Conservation (phyloP, 2,797 vertebrate species). For the Hoplostethus mediterraneus region DNA sequence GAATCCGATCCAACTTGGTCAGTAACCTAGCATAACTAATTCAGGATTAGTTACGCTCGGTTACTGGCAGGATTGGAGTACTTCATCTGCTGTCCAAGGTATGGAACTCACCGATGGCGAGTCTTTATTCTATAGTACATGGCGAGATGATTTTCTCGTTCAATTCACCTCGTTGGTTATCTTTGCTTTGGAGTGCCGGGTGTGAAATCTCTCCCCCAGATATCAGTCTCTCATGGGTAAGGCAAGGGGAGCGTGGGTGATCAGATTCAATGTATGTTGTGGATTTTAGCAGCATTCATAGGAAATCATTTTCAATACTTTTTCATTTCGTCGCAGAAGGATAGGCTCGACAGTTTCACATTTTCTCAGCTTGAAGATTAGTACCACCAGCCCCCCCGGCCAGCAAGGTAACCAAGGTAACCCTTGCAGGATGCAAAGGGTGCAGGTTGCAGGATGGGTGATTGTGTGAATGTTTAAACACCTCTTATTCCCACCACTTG, state of each 20-base stretch:
- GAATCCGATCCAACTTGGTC: slow-evolving; percentile 60
- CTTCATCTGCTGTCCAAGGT: slow-evolving; percentile 19
- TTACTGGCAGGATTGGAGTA: slow-evolving; percentile 24
- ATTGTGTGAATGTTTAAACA: slow-evolving; percentile 22
- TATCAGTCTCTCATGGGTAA: background rate
- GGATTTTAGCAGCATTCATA: slow-evolving; percentile 21
- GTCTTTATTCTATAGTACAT: slow-evolving; percentile 29
- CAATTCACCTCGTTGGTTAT: slow-evolving; percentile 5
- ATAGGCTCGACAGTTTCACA: slow-evolving; percentile 27
- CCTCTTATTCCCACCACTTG: slow-evolving; percentile 10
- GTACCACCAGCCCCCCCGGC: slow-evolving; percentile 31
- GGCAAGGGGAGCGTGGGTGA: slow-evolving; percentile 7
- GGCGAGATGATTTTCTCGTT: background rate
- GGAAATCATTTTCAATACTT: slow-evolving; percentile 30
- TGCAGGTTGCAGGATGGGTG: slow-evolving; percentile 12
- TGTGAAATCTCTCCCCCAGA: slow-evolving; percentile 37
- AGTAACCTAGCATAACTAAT: slow-evolving; percentile 66
- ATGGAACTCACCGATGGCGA: slow-evolving; percentile 42
- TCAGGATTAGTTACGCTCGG: slow-evolving; percentile 69
- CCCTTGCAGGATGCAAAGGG: background rate
- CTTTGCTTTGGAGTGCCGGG: slow-evolving; percentile 41
- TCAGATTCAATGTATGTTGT: slow-evolving; percentile 17
- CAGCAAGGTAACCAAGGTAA: slow-evolving; percentile 49
- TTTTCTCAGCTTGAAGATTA: slow-evolving; percentile 41
- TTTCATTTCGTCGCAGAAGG: slow-evolving; percentile 27